These are phyloP conservation scores for Pseudopodoces humilis DNA, from an alignment of 2,113 vertebrate genomes.

Conservation along the genomic window DNA sequence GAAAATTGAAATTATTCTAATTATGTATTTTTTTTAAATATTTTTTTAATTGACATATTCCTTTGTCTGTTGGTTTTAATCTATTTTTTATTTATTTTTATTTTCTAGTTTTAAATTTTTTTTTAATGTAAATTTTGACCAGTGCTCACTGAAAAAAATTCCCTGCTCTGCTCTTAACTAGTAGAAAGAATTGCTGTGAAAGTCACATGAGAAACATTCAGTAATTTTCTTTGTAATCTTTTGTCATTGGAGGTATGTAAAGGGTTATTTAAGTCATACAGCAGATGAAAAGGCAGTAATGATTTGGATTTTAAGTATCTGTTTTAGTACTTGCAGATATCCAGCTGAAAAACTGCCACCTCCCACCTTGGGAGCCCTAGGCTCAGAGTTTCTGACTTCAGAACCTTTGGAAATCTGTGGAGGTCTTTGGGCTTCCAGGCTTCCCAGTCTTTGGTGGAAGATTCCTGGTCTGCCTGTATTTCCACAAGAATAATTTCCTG, in stretches of 20 bases:
- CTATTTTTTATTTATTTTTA: not conserved
- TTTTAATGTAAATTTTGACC: not conserved
- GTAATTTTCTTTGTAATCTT: not conserved
- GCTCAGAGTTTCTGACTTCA: not conserved
- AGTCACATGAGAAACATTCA: not conserved
- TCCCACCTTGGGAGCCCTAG: not conserved
- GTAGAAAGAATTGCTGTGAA: not conserved
- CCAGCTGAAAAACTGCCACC: not conserved
- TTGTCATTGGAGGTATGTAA: not conserved
- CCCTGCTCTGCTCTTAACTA: not conserved
- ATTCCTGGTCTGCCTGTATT: not conserved
- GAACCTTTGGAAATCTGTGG: not conserved
- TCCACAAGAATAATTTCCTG: not conserved
- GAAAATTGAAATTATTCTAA: not conserved
- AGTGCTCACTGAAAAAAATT: not conserved
- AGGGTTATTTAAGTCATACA: not conserved
- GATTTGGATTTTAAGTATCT: not conserved
- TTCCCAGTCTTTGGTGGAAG: not conserved
- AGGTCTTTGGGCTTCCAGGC: not conserved
- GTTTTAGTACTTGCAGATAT: not conserved
- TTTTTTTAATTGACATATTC: not conserved
- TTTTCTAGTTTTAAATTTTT: not conserved
- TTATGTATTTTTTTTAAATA: fast-evolving
- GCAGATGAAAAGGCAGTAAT: not conserved
- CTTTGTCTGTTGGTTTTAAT: not conserved